These are phyloP conservation scores for Cyclargus thomasi DNA, from an alignment of 1,140 invertebrate species.

Conservation along the genomic window DNA sequence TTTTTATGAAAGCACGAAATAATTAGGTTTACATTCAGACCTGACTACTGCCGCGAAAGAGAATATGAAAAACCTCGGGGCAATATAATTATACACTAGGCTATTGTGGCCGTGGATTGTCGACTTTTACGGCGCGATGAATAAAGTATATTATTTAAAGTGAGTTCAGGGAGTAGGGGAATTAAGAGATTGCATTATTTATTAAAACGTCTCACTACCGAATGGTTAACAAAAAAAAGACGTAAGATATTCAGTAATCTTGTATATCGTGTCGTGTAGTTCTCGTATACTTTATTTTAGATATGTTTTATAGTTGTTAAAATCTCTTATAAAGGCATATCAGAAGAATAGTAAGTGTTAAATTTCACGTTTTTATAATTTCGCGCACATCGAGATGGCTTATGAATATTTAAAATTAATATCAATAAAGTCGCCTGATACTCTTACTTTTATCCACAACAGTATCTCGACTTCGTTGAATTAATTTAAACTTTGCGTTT, in stretches of 20 bases:
- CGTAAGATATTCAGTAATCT: neutral
- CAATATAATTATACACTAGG: conserved; percentile 30
- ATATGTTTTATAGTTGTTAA: too few species aligned
- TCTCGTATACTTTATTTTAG: too few species aligned
- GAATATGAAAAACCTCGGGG: conserved; percentile 31
- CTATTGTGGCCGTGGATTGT: conserved; percentile 29
- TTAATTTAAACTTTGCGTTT: conserved; percentile 72
- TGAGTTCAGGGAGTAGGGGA: neutral
- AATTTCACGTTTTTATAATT: conserved; percentile 21
- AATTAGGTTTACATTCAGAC: conserved; percentile 40
- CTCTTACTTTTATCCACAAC: conserved; percentile 35
- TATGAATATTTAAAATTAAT: conserved; percentile 38
- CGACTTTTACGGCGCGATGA: conserved; percentile 26
- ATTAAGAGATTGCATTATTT: conserved; percentile 1
- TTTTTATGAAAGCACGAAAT: conserved; percentile 38
- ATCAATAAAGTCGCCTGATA: conserved; percentile 32
- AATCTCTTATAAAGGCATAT: too few species aligned
- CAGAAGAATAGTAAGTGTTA: too few species aligned
- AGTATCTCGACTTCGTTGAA: conserved; percentile 48
- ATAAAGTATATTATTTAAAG: conserved; percentile 24
- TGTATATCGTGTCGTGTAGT: neutral
- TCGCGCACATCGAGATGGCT: conserved; percentile 22
- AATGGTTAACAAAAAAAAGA: neutral
- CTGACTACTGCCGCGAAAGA: conserved; percentile 30
- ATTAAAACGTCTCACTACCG: neutral